Conservation (phyloP, 1,140 invertebrate genomes). For the Scaptodrosophila lebanonensis region DNA sequence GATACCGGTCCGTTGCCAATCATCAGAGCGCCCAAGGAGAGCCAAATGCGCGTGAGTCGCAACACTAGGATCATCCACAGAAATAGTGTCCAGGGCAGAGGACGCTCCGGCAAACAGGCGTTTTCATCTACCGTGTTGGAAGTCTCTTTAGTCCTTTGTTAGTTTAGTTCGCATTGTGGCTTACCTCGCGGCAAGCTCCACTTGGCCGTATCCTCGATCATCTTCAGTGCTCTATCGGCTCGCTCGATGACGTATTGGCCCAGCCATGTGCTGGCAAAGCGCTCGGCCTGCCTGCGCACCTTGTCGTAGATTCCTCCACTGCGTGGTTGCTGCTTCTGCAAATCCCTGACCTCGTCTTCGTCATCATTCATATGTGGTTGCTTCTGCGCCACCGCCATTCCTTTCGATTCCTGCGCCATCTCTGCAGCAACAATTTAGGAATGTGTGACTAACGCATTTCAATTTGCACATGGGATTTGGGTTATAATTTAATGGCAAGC, state of each 20-base stretch:
- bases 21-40: slow-evolving; percentile 60
- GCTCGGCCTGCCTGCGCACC: slow-evolving; percentile 51
- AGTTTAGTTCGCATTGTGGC: neutral
- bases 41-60: slow-evolving; percentile 58
- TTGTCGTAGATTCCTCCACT: slow-evolving; percentile 52
- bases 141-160: neutral
- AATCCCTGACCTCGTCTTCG: slow-evolving; percentile 60
- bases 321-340: slow-evolving; percentile 26
- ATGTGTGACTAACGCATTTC: no score
- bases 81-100: slow-evolving; percentile 63
- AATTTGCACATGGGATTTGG: no score
- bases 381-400: neutral
- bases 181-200: slow-evolving; percentile 70
- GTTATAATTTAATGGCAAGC: no score
- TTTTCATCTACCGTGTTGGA: slow-evolving; percentile 27
- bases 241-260: slow-evolving; percentile 59
- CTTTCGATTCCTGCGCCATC: neutral
- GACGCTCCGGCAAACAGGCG: slow-evolving; percentile 42
- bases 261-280: slow-evolving; percentile 53
- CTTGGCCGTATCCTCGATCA: slow-evolving; percentile 68
- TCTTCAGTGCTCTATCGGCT: slow-evolving; percentile 45
- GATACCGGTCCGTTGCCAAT: slow-evolving; percentile 61
- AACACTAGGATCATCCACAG: slow-evolving; percentile 56
- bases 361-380: slow-evolving; percentile 59
- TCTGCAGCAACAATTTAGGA: neutral